Percentiles rank a stretch among this genome's conserved stretches.
phyloP scores from a whole-genome alignment of 2,888 invertebrate genomes.

The Mechanitis mazaeus region DNA sequence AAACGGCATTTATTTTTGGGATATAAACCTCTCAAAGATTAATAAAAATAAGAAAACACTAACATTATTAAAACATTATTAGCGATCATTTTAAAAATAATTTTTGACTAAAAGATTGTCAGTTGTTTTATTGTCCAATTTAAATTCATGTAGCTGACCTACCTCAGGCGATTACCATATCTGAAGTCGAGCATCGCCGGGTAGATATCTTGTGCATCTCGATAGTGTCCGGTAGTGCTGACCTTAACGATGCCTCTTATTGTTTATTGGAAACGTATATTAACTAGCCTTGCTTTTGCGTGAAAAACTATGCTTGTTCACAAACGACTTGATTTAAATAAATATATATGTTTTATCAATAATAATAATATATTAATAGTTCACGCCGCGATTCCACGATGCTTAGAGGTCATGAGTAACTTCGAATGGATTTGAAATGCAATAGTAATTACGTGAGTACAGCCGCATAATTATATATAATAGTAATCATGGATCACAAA shows the following conservation, averaged over 20 bases:
- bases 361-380: too few relatives aligned
- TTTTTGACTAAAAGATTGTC: constrained; percentile 30
- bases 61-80: neutral
- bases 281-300: constrained; percentile 8
- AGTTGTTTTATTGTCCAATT: constrained; percentile 32
- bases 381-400: too few relatives aligned
- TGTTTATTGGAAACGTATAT: constrained; percentile 33
- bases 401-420: too few relatives aligned
- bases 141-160: constrained; percentile 31
- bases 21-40: too few relatives aligned
- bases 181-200: constrained; percentile 51
- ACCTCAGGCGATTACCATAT: constrained; percentile 61
- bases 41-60: neutral
- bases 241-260: constrained; percentile 18
- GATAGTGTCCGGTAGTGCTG: constrained; percentile 26
- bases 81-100: neutral
- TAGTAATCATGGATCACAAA: too few relatives aligned
- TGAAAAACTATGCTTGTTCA: neutral
- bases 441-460: too few relatives aligned
- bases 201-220: constrained; percentile 30
- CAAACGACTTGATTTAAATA: neutral
- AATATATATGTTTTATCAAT: too few relatives aligned
- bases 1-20: too few relatives aligned
- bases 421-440: too few relatives aligned
- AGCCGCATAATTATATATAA: too few relatives aligned